Percentiles rank a stretch among this genome's conserved stretches.
Evolutionary conservation across 92 coral and sea anemone species (phyloP).

Genomic region (Virgularia gustaviana): DNA sequence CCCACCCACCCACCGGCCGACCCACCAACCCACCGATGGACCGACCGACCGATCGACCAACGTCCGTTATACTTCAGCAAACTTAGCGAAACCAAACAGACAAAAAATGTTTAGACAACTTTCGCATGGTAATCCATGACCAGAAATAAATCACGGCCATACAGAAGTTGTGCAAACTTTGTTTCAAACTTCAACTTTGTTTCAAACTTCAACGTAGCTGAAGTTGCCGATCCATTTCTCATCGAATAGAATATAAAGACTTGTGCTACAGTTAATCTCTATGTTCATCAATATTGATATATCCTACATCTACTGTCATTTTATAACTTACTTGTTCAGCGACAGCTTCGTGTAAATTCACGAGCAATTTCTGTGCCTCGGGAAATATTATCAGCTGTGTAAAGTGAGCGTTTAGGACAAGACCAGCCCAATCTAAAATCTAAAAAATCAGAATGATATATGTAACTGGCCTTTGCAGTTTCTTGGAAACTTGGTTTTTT

Average conservation of each 20-base stretch:
- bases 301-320: not conserved
- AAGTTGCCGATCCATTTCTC: too few species aligned
- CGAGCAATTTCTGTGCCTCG: slow-evolving; percentile 75
- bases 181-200: too few species aligned
- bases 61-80: too few species aligned
- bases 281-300: not conserved
- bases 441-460: slow-evolving; percentile 25
- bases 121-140: too few species aligned
- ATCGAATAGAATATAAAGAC: not conserved
- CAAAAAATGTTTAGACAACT: too few species aligned
- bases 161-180: too few species aligned
- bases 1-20: too few species aligned
- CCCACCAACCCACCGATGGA: too few species aligned
- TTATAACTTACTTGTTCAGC: slow-evolving; percentile 65
- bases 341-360: slow-evolving; percentile 61
- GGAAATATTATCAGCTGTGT: slow-evolving; percentile 73
- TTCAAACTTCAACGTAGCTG: not conserved
- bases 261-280: not conserved
- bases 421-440: slow-evolving; percentile 90
- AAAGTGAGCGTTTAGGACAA: slow-evolving; percentile 78
- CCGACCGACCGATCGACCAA: too few species aligned
- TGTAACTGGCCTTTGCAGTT: too few species aligned
- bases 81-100: too few species aligned
- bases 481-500: not conserved
- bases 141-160: too few species aligned